These are phyloP conservation scores for Phrynocephalus versicolor DNA, from an alignment of 2,113 vertebrate genomes.

Conservation along the genomic window DNA sequence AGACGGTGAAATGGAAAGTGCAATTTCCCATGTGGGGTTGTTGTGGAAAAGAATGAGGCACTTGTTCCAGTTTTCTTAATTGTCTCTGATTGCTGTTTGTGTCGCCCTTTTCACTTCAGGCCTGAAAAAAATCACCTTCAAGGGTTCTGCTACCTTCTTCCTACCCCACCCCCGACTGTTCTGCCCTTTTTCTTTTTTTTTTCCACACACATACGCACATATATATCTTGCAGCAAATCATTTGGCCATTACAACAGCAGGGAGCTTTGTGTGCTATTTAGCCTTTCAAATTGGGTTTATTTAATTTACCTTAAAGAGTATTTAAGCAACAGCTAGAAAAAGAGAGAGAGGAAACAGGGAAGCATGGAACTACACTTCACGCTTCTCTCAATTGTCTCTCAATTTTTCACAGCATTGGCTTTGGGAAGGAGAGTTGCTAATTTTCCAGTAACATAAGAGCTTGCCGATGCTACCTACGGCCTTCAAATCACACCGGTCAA, in stretches of 20 bases:
- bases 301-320: constrained; percentile 72
- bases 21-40: constrained; percentile 74
- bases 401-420: constrained; percentile 54
- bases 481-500: neutral
- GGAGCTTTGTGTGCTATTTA: constrained; percentile 62
- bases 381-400: constrained; percentile 49
- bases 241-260: constrained; percentile 57
- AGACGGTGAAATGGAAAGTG: constrained; percentile 72
- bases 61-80: constrained; percentile 81
- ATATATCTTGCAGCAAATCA: constrained; percentile 58
- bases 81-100: constrained; percentile 83
- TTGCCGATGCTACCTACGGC: constrained; percentile 52
- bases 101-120: constrained; percentile 65
- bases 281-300: constrained; percentile 70
- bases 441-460: constrained; percentile 54
- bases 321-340: constrained; percentile 60
- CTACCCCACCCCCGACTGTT: constrained; percentile 53
- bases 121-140: constrained; percentile 75
- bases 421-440: constrained; percentile 49
- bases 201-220: neutral
- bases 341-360: neutral
- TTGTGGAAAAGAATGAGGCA: constrained; percentile 72
- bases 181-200: constrained; percentile 51
- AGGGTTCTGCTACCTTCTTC: constrained; percentile 58
- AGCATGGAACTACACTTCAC: no score